Evolutionary conservation across 2,888 invertebrate genomes (phyloP).

Genomic region (Julus scandinavius): DNA sequence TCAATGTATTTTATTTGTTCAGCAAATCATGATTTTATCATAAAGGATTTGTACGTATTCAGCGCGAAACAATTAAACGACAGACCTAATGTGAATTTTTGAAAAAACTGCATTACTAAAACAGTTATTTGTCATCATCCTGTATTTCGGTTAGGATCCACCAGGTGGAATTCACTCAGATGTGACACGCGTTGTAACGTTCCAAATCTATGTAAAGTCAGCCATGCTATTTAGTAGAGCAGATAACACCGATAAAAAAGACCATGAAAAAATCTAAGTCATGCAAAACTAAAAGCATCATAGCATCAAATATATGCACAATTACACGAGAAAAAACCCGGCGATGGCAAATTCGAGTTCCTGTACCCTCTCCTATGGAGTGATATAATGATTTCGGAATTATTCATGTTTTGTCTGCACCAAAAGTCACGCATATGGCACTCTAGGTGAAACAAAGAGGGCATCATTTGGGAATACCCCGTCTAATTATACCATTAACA

Average conservation of each 20-base stretch:
- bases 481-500: constrained; percentile 45
- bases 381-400: constrained; percentile 43
- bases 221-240: background rate
- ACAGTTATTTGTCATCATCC: too few relatives aligned
- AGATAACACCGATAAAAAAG: constrained; percentile 40
- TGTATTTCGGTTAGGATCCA: background rate
- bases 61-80: too few relatives aligned
- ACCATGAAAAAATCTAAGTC: constrained; percentile 4
- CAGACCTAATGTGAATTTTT: too few relatives aligned
- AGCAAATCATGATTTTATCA: too few relatives aligned
- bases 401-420: constrained; percentile 44
- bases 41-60: too few relatives aligned
- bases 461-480: constrained; percentile 45
- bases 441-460: constrained; percentile 46
- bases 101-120: too few relatives aligned
- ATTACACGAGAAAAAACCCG: constrained; percentile 25
- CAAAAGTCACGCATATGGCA: constrained; percentile 37
- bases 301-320: background rate
- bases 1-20: too few relatives aligned
- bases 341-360: background rate
- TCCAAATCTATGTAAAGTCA: background rate
- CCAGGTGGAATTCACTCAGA: background rate
- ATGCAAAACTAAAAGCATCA: background rate
- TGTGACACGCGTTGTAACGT: background rate
- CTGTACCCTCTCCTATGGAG: constrained; percentile 37